phyloP scores from a whole-genome alignment of 2,113 vertebrate genomes.

The Smithornis capensis region DNA sequence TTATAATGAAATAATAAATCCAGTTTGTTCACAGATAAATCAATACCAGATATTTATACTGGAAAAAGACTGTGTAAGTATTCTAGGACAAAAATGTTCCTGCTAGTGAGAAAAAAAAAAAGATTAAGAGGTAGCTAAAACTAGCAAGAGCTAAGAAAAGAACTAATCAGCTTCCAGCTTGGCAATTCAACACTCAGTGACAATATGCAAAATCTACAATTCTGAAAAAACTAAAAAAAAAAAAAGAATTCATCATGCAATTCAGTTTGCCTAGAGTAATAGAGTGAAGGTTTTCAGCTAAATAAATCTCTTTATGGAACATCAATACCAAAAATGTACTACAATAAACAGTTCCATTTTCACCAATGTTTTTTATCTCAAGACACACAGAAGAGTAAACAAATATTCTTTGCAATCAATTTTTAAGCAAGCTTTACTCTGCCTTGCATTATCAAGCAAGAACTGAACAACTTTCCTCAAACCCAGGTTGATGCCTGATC shows the following conservation, averaged over 20 bases:
- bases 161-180: not conserved
- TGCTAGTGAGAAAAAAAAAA: not conserved
- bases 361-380: not conserved
- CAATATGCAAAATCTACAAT: not conserved
- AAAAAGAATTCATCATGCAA: not conserved
- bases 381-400: not conserved
- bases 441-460: not conserved
- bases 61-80: not conserved
- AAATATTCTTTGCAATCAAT: not conserved
- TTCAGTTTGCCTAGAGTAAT: not conserved
- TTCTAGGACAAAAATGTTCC: not conserved
- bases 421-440: not conserved
- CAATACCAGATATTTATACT: not conserved
- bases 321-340: not conserved
- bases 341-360: not conserved
- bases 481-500: not conserved
- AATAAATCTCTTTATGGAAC: too few species aligned
- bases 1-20: not conserved
- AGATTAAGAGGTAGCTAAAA: not conserved
- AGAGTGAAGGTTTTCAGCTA: not conserved
- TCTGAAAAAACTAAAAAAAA: not conserved
- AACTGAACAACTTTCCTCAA: not conserved
- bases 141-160: conserved; percentile 25
- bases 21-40: not conserved
- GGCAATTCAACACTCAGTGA: not conserved